Evolutionary conservation across 1,140 invertebrate genomes (phyloP), one percentile per base, ranked within the genome.

Genomic region (Palaemon carinicauda): DNA sequence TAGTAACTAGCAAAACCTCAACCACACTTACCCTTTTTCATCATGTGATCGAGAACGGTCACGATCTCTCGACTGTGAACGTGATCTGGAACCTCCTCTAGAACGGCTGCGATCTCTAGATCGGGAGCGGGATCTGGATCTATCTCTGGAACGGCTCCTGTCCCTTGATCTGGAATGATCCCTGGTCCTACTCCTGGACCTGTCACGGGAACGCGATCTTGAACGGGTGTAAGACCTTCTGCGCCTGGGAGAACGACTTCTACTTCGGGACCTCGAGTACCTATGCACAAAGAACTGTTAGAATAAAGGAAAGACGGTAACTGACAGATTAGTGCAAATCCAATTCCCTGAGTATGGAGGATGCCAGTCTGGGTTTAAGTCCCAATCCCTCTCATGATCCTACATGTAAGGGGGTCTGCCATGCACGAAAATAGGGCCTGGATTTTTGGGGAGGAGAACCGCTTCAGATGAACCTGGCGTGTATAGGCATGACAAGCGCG

Each of bases 171-270:
- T 69, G 4, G 85, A 87, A 41, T 79, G 84, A 53, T 86, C 84
- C 77, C 85, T 81, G 41, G 79, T 81, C 53, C 85, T 74, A 29
- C 80, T 82, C 21, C 41, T 41, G 41, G 41, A 41, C 41, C 41
- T 1, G 41, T 41, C 41, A 41, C 85, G 79, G 12, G 85, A 81
- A 14, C 85, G 78, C 0, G 85, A 81, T 31, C 85, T 65, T 53
- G 84, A 86, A 29, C 84, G 77, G 15, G 85, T 87, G 79, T 87
- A 87, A 19, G 85, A 87, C 21, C 85, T 87, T 17, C 85, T 54
- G 19, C 85, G 19, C 12, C 85, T 69, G 7, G 85, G 85, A n/a
- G 79, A 60, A 12, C 85, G 85, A 53, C 85, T 87, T 60, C 85
- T 41, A 69, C 85, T 87, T 31, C 85, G 77, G 4, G 85, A 87